These are phyloP conservation scores for Malacosoma neustria DNA, from an alignment of 2,888 invertebrate genomes.

Conservation along the genomic window DNA sequence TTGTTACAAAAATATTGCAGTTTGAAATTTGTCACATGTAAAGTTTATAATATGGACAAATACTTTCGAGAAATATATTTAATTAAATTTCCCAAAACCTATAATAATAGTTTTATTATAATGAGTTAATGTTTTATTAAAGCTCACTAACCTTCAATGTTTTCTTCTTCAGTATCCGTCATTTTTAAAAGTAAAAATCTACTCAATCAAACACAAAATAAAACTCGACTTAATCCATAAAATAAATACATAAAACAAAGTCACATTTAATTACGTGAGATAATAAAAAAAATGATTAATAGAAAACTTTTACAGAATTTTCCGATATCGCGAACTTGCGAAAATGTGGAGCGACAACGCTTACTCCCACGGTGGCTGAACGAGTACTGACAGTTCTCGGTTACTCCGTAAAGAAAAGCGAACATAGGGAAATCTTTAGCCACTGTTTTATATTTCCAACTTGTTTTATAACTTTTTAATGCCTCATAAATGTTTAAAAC, in stretches of 20 bases:
- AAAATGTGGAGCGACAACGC: neutral
- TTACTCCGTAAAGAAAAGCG: conserved; percentile 13
- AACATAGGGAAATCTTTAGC: conserved; percentile 16
- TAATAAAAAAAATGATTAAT: neutral
- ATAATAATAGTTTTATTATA: too few species aligned
- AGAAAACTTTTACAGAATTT: neutral
- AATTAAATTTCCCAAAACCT: too few species aligned
- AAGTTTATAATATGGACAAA: too few species aligned
- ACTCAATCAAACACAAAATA: conserved; percentile 20
- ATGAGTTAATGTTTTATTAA: too few species aligned
- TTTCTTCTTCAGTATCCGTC: conserved; percentile 44
- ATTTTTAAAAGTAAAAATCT: too few species aligned
- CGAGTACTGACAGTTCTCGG: conserved; percentile 1
- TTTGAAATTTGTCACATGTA: too few species aligned
- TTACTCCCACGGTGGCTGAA: neutral
- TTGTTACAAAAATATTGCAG: too few species aligned
- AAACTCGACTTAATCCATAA: conserved; percentile 9
- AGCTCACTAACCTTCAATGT: conserved; percentile 36
- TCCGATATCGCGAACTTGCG: neutral
- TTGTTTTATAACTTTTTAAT: conserved; percentile 4
- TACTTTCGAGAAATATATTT: too few species aligned
- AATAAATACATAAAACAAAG: neutral
- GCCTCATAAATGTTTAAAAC: conserved; percentile 3
- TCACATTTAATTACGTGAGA: too few species aligned
- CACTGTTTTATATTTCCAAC: conserved; percentile 14